Percentiles rank a stretch among this genome's conserved stretches.
phyloP scores from a whole-genome alignment of 2,797 vertebrate genomes.

The Catharus ustulatus region DNA sequence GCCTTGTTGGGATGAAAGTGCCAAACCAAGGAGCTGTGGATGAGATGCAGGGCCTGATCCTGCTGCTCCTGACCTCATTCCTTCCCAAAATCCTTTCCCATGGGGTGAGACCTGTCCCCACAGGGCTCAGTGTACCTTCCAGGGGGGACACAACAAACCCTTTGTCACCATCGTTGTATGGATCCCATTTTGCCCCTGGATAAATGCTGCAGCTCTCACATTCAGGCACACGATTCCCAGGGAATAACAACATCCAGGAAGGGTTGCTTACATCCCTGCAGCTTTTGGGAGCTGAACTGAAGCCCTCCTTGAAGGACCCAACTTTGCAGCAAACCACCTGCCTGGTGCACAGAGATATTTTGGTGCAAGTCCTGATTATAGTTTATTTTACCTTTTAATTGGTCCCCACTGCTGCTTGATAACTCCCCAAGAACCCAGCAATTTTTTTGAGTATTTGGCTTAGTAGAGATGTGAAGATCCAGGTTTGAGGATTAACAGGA shows the following conservation, averaged over 20 bases:
- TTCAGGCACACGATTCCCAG: not conserved
- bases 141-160: not conserved
- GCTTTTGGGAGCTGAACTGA: not conserved
- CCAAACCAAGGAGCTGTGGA: fast-evolving
- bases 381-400: not conserved
- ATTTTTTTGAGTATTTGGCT: not conserved
- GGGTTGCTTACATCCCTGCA: fast-evolving
- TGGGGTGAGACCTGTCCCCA: not conserved
- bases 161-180: fast-evolving
- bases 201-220: not conserved
- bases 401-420: not conserved
- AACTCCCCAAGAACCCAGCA: not conserved
- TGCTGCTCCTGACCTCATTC: not conserved
- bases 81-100: not conserved
- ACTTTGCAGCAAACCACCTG: not conserved
- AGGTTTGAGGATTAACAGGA: not conserved
- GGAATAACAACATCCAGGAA: not conserved
- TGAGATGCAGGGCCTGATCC: not conserved
- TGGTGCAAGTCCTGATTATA: fast-evolving
- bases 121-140: fast-evolving
- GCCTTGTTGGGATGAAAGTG: not conserved
- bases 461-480: not conserved
- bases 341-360: fast-evolving
- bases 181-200: not conserved
- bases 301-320: not conserved